These are phyloP conservation scores for Apoderus coryli DNA, from an alignment of 2,888 invertebrate species.

Conservation along the genomic window DNA sequence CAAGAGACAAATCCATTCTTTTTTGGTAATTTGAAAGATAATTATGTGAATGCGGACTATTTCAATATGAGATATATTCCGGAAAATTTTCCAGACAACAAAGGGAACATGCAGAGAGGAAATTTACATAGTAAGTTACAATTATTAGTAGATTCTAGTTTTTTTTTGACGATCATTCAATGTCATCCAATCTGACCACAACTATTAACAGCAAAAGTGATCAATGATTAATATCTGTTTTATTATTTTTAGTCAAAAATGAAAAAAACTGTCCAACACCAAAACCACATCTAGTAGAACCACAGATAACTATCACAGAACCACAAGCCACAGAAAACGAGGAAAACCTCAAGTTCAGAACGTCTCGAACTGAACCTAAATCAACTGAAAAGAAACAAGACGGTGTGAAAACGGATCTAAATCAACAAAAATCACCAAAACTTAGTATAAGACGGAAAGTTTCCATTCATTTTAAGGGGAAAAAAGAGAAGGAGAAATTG, in stretches of 20 bases:
- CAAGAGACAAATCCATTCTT: slow-evolving; percentile 26
- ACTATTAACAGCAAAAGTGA: too few species aligned
- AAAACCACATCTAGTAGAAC: slow-evolving; percentile 31
- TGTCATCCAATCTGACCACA: too few species aligned
- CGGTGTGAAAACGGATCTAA: slow-evolving; percentile 14
- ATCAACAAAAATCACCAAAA: slow-evolving; percentile 24
- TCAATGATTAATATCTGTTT: too few species aligned
- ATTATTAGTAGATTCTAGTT: too few species aligned
- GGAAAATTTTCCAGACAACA: slow-evolving; percentile 23
- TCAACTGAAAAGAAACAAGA: slow-evolving; percentile 14
- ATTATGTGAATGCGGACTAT: slow-evolving; percentile 24
- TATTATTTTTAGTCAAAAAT: too few species aligned
- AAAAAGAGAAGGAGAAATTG: slow-evolving; percentile 24
- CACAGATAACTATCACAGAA: slow-evolving; percentile 19
- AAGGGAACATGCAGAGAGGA: slow-evolving; percentile 26
- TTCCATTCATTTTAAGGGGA: slow-evolving; percentile 34
- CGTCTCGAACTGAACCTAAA: slow-evolving; percentile 16
- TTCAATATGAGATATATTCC: slow-evolving; percentile 27
- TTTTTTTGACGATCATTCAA: too few species aligned
- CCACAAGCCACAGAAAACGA: slow-evolving; percentile 27
- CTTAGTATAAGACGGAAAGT: slow-evolving; percentile 30
- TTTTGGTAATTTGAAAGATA: slow-evolving; percentile 25
- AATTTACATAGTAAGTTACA: not conserved
- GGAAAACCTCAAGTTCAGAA: slow-evolving; percentile 25
- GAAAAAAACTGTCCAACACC: slow-evolving; percentile 15